Base-by-base conservation (phyloP, 2,113 vertebrate species). In the Leucopternis melanops region DNA sequence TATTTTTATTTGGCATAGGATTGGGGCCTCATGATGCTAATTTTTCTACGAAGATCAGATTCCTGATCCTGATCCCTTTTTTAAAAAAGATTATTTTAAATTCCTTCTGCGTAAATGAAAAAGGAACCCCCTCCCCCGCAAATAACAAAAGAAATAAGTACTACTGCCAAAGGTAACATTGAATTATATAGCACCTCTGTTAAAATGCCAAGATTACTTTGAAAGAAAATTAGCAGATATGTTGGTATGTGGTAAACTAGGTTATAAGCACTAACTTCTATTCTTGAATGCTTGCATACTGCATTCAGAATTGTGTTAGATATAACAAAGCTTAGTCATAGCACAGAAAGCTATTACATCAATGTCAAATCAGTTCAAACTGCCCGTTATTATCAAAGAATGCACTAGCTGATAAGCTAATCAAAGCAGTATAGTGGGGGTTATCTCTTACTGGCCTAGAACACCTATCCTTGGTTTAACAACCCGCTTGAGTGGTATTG, bases 401-500 rank as follows among this genome's bases (percentile, higher is more conserved):
- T 7, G 45, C 23, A 19, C 20, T 3, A 31, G 38, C 19, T 38
- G 49, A 67, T 65, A 8, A 81, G 69, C 52, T 71, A 49, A 85
- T 36, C 65, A 47, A 58, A 47, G 49, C 0, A 1, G 16, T 11
- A 25, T 5, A 22, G 32, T 0, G 1, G 31, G 21, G 34, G 16
- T 63, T 86, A 5, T 32, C 79, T 75, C 50, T 29, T 20, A 8
- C 29, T 20, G 26, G 14, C 38, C n/a, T 38, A 16, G 27, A 45
- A 3, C n/a, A 27, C 5, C 63, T 45, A 13, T 5, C 23, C 3
- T 7, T 47, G 74, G 8, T 31, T 47, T n/a, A 75, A 66, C 40
- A 47, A 42, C 38, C 26, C 16, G 5, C 42, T 25, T 7, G 19
- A 23, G 67, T 4, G 5, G 67, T 32, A 19, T 6, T n/a, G 44